These are phyloP conservation scores for Myocastor coypus DNA, from an alignment of 2,113 vertebrate genomes.

Conservation along the genomic window DNA sequence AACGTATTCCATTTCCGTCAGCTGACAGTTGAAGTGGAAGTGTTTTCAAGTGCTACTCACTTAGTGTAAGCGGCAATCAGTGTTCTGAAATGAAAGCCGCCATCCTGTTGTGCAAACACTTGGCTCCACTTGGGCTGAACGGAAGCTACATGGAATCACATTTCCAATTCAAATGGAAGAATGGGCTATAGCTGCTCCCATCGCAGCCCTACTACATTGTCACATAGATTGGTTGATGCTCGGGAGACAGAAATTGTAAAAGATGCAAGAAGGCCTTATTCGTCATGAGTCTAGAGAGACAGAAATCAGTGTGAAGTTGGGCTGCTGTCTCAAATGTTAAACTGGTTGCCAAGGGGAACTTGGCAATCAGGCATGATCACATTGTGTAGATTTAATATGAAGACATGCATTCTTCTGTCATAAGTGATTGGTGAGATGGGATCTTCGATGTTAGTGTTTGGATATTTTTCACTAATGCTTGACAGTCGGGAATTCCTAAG, in stretches of 20 bases:
- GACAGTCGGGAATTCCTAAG: not conserved
- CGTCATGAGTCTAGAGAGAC: not conserved
- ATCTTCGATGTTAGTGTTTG: not conserved
- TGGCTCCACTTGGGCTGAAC: not conserved
- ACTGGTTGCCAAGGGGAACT: not conserved
- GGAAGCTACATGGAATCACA: not conserved
- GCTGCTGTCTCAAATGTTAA: not conserved
- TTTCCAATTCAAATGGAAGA: slow-evolving; percentile 1
- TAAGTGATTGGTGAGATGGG: not conserved
- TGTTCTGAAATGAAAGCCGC: not conserved
- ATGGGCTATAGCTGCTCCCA: not conserved
- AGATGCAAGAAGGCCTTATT: not conserved
- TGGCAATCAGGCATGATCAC: not conserved
- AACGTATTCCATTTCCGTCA: not conserved
- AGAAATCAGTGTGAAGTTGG: slow-evolving; percentile 13
- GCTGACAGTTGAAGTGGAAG: not conserved
- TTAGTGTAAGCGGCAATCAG: not conserved
- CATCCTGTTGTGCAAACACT: not conserved
- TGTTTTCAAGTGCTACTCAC: not conserved
- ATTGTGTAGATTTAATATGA: not conserved
- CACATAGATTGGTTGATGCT: not conserved
- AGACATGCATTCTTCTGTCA: not conserved
- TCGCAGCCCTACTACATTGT: not conserved
- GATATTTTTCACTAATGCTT: not conserved
- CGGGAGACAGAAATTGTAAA: not conserved